A percentile compares a stretch with the other conserved stretches of the same genome.
These are phyloP conservation scores for Macropodus opercularis DNA, from an alignment of 2,797 vertebrate genomes.

Conservation along the genomic window DNA sequence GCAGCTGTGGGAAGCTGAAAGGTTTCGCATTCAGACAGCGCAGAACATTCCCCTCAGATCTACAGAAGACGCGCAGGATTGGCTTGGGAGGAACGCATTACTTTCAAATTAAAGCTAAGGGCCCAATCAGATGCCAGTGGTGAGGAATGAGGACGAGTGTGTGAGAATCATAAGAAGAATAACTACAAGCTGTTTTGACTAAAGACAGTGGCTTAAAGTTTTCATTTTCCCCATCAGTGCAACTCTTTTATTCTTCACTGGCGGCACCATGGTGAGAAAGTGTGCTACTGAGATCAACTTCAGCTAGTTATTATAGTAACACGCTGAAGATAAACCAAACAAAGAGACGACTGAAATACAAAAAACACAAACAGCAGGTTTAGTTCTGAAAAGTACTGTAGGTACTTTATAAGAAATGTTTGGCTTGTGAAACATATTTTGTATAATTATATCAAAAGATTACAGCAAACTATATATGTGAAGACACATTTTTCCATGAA, in stretches of 20 bases:
- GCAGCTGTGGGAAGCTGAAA: conserved; percentile 32
- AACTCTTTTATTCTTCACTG: conserved; percentile 21
- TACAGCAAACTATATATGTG: too few species aligned
- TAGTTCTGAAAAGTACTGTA: too few species aligned
- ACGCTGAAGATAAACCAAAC: conserved; percentile 29
- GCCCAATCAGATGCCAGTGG: conserved; percentile 27
- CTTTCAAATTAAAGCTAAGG: conserved; percentile 34
- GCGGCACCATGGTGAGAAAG: conserved; percentile 26
- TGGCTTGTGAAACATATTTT: too few species aligned
- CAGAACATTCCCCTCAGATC: conserved; percentile 39
- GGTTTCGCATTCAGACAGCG: conserved; percentile 33
- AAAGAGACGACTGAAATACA: conserved; percentile 35
- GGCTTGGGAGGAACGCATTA: conserved; percentile 17
- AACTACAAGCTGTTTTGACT: conserved; percentile 30
- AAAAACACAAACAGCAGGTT: too few species aligned
- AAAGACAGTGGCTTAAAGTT: conserved; percentile 38
- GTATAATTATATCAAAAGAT: too few species aligned
- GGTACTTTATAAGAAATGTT: too few species aligned
- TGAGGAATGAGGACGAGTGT: conserved; percentile 23
- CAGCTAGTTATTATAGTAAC: conserved; percentile 39
- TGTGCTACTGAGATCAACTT: conserved; percentile 26
- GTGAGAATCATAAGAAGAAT: conserved; percentile 23
- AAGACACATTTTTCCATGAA: too few species aligned
- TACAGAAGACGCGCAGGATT: conserved; percentile 24
- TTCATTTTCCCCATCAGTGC: conserved; percentile 25